phyloP scores from a whole-genome alignment of 2,888 invertebrate species.

The Xanthia togata region DNA sequence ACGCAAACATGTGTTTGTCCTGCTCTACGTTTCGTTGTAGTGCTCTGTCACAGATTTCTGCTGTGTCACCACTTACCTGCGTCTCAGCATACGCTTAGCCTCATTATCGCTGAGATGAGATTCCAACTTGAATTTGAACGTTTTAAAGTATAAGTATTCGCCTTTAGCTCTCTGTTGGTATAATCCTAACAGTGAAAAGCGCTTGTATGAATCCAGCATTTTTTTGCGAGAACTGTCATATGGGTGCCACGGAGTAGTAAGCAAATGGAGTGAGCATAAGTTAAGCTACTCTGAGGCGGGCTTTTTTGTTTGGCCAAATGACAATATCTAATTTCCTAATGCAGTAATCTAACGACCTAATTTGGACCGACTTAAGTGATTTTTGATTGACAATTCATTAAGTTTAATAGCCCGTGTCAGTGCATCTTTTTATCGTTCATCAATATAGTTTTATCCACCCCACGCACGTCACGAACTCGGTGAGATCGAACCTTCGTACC shows the following conservation, averaged over 20 bases:
- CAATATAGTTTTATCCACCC: neutral
- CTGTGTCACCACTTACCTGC: too few species aligned
- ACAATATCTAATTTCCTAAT: neutral
- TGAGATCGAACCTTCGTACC: neutral
- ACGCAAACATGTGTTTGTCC: too few species aligned
- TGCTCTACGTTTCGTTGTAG: too few species aligned
- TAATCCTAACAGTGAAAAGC: neutral
- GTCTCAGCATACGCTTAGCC: too few species aligned
- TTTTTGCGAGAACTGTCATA: neutral
- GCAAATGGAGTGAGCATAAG: conserved; percentile 34
- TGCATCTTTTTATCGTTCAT: neutral
- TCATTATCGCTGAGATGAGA: too few species aligned
- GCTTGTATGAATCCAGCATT: neutral
- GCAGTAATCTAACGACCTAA: neutral
- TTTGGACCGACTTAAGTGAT: neutral
- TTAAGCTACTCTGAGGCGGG: neutral
- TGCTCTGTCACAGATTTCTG: too few species aligned
- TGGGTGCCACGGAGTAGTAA: conserved; percentile 31
- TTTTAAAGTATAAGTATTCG: too few species aligned
- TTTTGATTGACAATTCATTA: neutral
- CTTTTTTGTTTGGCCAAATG: neutral
- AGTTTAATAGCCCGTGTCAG: neutral
- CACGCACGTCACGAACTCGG: neutral
- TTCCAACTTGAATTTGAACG: too few species aligned
- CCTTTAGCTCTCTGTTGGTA: neutral